Evolutionary conservation across 2,888 invertebrate species (phyloP).

Genomic region (Lobophora halterata): DNA sequence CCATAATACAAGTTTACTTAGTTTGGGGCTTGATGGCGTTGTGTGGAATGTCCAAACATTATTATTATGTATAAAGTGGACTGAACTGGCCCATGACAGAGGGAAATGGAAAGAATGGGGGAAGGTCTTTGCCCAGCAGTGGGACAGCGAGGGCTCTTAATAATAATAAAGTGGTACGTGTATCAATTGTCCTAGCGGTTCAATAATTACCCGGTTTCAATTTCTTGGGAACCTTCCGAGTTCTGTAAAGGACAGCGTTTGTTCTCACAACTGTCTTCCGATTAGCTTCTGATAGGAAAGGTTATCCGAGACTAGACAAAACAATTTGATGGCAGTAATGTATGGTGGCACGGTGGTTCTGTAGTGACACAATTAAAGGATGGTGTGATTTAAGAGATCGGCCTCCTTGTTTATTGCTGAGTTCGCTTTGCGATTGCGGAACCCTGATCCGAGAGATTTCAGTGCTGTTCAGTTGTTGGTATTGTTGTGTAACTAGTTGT

Average conservation of each 20-base stretch:
- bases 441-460: constrained; percentile 16
- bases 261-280: constrained; percentile 30
- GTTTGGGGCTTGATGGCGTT: too few species aligned
- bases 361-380: constrained; percentile 21
- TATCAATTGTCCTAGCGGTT: constrained; percentile 4
- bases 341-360: constrained; percentile 18
- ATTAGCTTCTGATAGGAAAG: constrained; percentile 28
- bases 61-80: too few species aligned
- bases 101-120: too few species aligned
- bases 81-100: too few species aligned
- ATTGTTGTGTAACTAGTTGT: too few species aligned
- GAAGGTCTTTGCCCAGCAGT: too few species aligned
- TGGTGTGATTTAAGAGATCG: constrained; percentile 13
- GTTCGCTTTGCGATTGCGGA: constrained; percentile 13
- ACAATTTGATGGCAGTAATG: constrained; percentile 26
- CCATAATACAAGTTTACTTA: too few species aligned
- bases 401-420: constrained; percentile 9
- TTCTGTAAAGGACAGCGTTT: constrained; percentile 20
- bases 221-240: constrained; percentile 22
- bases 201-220: constrained; percentile 6
- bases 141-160: too few species aligned
- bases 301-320: constrained; percentile 26
- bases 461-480: too few species aligned
- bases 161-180: neutral
- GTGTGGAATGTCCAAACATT: too few species aligned